Conservation (phyloP, 2,113 vertebrate genomes). For the Paraplagusia blochii region DNA sequence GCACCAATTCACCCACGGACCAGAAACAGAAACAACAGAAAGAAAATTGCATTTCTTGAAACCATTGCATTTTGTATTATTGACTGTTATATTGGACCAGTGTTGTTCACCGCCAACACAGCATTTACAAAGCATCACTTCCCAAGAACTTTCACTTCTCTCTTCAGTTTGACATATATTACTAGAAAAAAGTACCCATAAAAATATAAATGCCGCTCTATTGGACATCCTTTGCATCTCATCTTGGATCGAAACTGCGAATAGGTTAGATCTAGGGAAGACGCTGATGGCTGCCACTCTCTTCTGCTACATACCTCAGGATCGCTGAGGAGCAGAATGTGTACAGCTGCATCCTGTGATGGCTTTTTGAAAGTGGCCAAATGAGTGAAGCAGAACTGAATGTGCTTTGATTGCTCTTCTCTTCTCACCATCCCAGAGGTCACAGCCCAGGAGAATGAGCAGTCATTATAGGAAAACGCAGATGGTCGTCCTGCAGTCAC, state of each 20-base stretch:
- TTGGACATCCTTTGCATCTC: conserved; percentile 24
- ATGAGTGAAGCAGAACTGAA: conserved; percentile 48
- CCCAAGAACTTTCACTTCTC: not conserved
- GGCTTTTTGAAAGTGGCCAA: conserved; percentile 53
- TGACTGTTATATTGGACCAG: conserved; percentile 13
- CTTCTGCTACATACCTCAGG: conserved; percentile 45
- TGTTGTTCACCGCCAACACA: conserved; percentile 21
- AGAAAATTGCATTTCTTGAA: too few relatives aligned
- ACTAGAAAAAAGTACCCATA: too few relatives aligned
- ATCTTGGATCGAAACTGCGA: conserved; percentile 30
- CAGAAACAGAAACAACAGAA: too few relatives aligned
- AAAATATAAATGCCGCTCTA: too few relatives aligned
- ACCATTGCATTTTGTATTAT: not conserved
- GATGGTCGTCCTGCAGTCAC: conserved; percentile 35
- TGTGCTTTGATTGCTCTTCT: conserved; percentile 54
- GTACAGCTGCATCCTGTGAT: conserved; percentile 63
- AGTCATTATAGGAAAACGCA: conserved; percentile 38
- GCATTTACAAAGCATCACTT: conserved; percentile 3
- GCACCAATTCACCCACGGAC: too few relatives aligned
- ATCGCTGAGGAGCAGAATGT: conserved; percentile 58
- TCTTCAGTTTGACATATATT: conserved; percentile 1
- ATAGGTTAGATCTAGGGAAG: conserved; percentile 42
- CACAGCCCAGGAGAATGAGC: conserved; percentile 32
- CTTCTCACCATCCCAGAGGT: conserved; percentile 45
- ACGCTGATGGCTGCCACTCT: conserved; percentile 47